Conservation (phyloP, 2,113 vertebrate species). For the Daboia siamensis region DNA sequence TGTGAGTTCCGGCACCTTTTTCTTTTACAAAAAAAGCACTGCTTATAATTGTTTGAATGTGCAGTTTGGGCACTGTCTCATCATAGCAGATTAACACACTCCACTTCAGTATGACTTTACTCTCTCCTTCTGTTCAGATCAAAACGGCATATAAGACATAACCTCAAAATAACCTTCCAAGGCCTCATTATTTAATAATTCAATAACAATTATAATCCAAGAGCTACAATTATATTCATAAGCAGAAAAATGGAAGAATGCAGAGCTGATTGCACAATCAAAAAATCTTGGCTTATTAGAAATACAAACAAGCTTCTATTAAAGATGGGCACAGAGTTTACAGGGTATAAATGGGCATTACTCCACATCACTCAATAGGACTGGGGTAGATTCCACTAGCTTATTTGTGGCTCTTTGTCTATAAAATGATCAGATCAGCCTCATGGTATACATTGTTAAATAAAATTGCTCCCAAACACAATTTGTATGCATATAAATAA, state of each 20-base stretch:
- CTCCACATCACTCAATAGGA: neutral
- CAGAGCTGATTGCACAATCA: conserved; percentile 30
- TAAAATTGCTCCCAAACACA: neutral
- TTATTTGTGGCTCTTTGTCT: conserved; percentile 38
- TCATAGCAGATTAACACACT: neutral
- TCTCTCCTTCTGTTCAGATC: conserved; percentile 3
- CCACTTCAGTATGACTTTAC: conserved; percentile 27
- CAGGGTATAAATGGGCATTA: conserved; percentile 28
- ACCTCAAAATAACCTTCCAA: conserved; percentile 43
- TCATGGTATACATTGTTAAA: conserved; percentile 12
- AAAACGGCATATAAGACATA: conserved; percentile 20
- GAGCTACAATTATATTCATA: conserved; percentile 38
- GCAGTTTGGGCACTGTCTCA: conserved; percentile 28
- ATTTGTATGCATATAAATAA: conserved; percentile 10
- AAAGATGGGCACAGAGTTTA: conserved; percentile 16
- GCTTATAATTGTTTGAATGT: conserved; percentile 23
- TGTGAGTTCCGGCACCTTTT: too few species aligned
- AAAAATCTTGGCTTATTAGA: conserved; percentile 47
- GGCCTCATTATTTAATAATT: conserved; percentile 53
- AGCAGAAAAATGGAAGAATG: conserved; percentile 40
- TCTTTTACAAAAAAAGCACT: too few species aligned
- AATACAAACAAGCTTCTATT: conserved; percentile 44
- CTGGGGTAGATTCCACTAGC: conserved; percentile 13
- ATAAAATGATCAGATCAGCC: conserved; percentile 46
- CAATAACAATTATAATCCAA: conserved; percentile 46